phyloP scores from a whole-genome alignment of 2,797 vertebrate genomes.

The Sorex maritimensis region DNA sequence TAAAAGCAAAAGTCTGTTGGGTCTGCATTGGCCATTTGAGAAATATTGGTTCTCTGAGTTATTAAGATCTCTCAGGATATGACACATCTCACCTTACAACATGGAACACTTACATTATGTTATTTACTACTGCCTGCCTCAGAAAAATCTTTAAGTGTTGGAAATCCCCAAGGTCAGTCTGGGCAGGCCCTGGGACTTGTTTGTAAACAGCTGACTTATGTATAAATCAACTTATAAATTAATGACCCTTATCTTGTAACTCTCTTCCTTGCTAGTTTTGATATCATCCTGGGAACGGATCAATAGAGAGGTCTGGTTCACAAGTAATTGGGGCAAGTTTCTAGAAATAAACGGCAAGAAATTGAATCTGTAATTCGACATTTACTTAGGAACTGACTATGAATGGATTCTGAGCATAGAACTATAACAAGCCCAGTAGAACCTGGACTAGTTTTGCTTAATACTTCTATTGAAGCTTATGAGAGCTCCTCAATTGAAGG shows the following conservation, averaged over 20 bases:
- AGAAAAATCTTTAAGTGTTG: background rate
- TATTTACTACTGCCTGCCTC: background rate
- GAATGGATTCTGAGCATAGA: background rate
- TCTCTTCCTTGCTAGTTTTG: background rate
- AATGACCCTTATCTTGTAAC: background rate
- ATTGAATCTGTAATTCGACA: background rate
- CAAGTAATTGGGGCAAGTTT: background rate
- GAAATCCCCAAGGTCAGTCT: background rate
- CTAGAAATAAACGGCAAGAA: background rate
- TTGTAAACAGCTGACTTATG: background rate
- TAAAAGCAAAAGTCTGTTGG: background rate
- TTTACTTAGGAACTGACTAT: background rate
- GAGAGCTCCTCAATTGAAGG: background rate
- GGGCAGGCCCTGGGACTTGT: background rate
- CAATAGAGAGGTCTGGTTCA: background rate
- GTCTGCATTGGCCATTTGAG: background rate
- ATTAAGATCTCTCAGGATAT: background rate
- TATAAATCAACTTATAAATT: too few species aligned
- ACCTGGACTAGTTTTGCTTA: background rate
- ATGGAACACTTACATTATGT: background rate
- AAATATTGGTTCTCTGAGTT: background rate
- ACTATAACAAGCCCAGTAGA: background rate
- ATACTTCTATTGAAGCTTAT: background rate
- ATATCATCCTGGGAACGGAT: background rate
- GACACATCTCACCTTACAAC: background rate